Evolutionary conservation across 2,113 vertebrate genomes (phyloP).

Genomic region (Stegostoma tigrinum): DNA sequence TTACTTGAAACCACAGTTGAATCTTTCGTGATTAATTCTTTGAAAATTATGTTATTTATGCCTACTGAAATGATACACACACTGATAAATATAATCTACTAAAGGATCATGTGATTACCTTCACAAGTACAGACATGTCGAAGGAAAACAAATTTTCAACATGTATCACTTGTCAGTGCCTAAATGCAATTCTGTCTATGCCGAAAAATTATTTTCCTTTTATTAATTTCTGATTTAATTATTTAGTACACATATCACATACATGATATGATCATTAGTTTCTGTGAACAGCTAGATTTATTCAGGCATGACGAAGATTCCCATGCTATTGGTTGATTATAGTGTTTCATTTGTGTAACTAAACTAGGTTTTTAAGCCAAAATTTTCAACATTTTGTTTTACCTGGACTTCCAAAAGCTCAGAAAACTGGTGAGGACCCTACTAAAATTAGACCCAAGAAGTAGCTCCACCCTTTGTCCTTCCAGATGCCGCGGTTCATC

Average conservation of each 20-base stretch:
- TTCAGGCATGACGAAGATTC: not conserved
- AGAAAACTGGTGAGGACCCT: not conserved
- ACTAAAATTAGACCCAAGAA: not conserved
- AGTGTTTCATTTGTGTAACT: not conserved
- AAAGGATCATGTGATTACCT: not conserved
- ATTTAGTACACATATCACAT: not conserved
- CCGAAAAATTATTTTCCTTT: not conserved
- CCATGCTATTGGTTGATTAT: not conserved
- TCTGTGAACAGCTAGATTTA: not conserved
- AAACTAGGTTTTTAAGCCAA: not conserved
- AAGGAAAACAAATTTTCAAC: not conserved
- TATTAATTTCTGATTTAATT: not conserved
- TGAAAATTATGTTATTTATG: not conserved
- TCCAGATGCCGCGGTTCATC: not conserved
- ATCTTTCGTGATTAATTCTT: not conserved
- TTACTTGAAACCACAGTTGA: not conserved
- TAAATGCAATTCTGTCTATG: not conserved
- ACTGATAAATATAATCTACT: constrained; percentile 7
- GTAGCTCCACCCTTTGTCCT: too few species aligned
- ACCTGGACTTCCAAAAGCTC: not conserved
- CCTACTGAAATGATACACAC: constrained; percentile 11
- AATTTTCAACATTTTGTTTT: not conserved
- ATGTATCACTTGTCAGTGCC: not conserved
- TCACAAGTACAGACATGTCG: not conserved
- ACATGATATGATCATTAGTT: not conserved